These are phyloP conservation scores for Dreissena polymorpha DNA, from an alignment of 1,140 invertebrate genomes.

Conservation along the genomic window DNA sequence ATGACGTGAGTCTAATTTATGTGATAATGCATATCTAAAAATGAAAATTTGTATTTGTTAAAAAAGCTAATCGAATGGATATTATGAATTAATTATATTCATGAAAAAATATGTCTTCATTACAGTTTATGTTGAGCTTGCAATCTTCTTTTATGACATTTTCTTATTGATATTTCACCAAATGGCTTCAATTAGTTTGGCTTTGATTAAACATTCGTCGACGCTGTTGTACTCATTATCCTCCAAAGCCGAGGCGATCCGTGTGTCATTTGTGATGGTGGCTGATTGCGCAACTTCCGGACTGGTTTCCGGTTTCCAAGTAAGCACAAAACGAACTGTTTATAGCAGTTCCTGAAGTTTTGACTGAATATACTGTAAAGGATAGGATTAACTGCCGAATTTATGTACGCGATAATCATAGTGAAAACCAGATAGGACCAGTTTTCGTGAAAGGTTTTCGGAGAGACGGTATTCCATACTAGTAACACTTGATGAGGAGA, in stretches of 20 bases:
- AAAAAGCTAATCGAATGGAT: too few relatives aligned
- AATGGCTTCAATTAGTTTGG: too few relatives aligned
- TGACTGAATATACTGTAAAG: slow-evolving; percentile 79
- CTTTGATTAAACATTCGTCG: background rate
- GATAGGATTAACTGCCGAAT: slow-evolving; percentile 79
- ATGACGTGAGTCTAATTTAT: too few relatives aligned
- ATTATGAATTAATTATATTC: too few relatives aligned
- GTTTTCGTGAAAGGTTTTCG: slow-evolving; percentile 70
- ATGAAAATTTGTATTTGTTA: too few relatives aligned
- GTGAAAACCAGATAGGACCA: slow-evolving; percentile 78
- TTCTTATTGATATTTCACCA: too few relatives aligned
- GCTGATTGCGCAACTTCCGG: background rate
- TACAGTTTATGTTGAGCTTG: too few relatives aligned
- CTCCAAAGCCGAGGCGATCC: background rate
- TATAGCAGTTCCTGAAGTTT: slow-evolving; percentile 69
- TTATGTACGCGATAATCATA: slow-evolving; percentile 78
- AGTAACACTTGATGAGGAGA: slow-evolving; percentile 78
- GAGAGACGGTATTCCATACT: slow-evolving; percentile 77
- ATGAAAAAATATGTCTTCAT: background rate
- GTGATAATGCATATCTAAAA: too few relatives aligned
- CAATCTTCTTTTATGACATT: too few relatives aligned
- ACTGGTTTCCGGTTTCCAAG: background rate
- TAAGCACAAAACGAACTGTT: background rate
- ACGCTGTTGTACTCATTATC: background rate
- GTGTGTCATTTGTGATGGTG: background rate